Evolutionary conservation across 2,888 invertebrate genomes (phyloP), one percentile per base, ranked within the genome.

Genomic region (Tromatobia lineatoria): DNA sequence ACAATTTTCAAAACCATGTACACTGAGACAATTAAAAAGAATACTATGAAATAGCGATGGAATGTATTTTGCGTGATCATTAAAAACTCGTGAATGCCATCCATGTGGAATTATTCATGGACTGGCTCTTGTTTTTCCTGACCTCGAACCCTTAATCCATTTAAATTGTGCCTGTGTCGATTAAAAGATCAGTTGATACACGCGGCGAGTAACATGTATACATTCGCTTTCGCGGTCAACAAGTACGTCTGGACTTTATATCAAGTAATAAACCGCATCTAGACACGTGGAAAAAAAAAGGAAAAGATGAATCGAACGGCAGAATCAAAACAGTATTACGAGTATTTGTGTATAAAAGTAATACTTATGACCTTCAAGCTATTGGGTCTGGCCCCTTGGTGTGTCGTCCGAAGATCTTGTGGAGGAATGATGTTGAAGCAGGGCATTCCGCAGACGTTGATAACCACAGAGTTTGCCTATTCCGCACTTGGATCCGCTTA

Each of bases 401-500:
- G 25, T 3, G 54, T 74, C 38, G 15, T 34, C 3, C 57, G 18
- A 23, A 54, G 2, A 18, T 54, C n/a, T 18, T 18, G 25, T 6
- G 29, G 52, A 15, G 25, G 11, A 29, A 64, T 47, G 47, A 15
- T 7, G 20, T 45, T n/a, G 11, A 80, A 42, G 4, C 82, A 69
- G 10, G 81, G 52, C 2, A 10, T 47, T 18, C 2, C 34, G 13
- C 7, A 20, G 8, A 38, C 25, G 1, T 38, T 15, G 8, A 15
- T 1, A 0, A 13, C 10, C 2, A n/a, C 80, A 0, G 47, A 64
- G 25, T 87, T 90, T 57, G 70, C 50, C 1, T n/a, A 50, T 8
- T 86, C 83, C 0, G 52, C 57, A 29, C 3, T 82, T 0, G 85
- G 82, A 11, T 71, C 54, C 4, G 1, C 73, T 34, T 90, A 89